Evolutionary conservation across 92 coral and sea anemone genomes (phyloP), one percentile per base, ranked within the genome.

Genomic region (Bergia puertoricense): DNA sequence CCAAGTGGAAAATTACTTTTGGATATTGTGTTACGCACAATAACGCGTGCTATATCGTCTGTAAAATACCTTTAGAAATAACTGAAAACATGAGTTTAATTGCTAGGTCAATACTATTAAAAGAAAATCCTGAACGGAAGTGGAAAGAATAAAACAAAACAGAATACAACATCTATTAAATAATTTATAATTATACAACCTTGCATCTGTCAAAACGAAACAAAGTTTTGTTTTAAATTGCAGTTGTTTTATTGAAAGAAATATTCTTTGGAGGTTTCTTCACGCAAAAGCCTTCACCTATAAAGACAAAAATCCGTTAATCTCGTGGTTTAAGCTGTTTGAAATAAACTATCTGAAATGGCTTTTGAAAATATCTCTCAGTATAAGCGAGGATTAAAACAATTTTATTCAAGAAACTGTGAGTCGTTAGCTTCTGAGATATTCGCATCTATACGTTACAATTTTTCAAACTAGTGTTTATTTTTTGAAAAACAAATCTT

Each of bases 171-270:
- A 45, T 45, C 81, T 77, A 77, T 40, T 77, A n/a, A 56, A 56
- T 41, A 80, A 56, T 80, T 23, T 15, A 39, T 59, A 57, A 56
- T 54, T 80, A 57, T 39, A 37, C 15, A 20, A 10, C 8, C 22
- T 57, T 45, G 48, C 85, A 80, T 80, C 85, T 80, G 85, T 57
- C 85, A 80, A 38, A 56, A 16, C 20, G 69, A 80, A 36, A 11
- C 44, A 80, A 57, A 59, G 22, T 80, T 80, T 80, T 56, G 44
- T 15, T 54, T 80, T 15, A 8, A 16, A 16, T 43, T 80, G 4
- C 48, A 80, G 72, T 57, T 78, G 36, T 7, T 36, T 80, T 62
- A 18, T 62, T 62, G 69, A 18, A 62, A 62, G 69, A 62, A 62
- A 18, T 62, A 18, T 62, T 62, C 69, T 62, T 62, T 18, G 23